Evolutionary conservation across 2,888 invertebrate genomes (phyloP), one percentile per base, ranked within the genome.

Genomic region (Torymus aiolomorphi): DNA sequence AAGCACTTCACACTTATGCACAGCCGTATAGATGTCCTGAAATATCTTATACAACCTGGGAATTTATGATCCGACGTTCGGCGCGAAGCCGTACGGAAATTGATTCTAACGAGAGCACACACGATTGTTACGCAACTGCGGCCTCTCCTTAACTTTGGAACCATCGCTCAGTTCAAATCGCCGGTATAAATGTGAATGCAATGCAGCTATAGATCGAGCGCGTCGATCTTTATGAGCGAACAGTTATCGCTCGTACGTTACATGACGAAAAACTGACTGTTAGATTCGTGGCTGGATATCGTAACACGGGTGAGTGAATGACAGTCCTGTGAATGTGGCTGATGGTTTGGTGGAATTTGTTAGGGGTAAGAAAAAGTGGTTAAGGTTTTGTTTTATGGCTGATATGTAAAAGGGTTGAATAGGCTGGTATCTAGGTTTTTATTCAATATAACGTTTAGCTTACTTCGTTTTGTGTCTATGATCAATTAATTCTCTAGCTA

Each of bases 31-130:
- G 24, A 61, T 59, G 61, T 59, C 67, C 61, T 67, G 52, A 52
- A 67, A 59, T 14, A 16, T 54, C n/a, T 75, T 52, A 49, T 24
- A 14, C 52, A 54, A 61, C 18, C 3, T 54, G 61, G 12, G 42
- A 49, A 75, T 57, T 31, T 51, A 51, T 51, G 54, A 59, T 56
- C 56, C 42, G 65, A 63, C 56, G 70, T 56, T 76, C 76, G 14
- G 18, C 42, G 54, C 42, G 54, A 62, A 51, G 63, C 56, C 54
- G n/a, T n/a, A 8, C 12, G n/a, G 59, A 24, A 76, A 76, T 76
- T 56, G 62, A 76, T 70, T 62, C 42, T 49, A 49, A 61, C 61
- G 61, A 49, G 16, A 62, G 20, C 11, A 1, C 54, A 69, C 24
- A 14, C 5, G 20, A 24, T 54, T 20, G 54, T 69, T 62, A 62